Evolutionary conservation across 2,888 invertebrate genomes (phyloP), one percentile per base, ranked within the genome.

Genomic region (Oithona nana): DNA sequence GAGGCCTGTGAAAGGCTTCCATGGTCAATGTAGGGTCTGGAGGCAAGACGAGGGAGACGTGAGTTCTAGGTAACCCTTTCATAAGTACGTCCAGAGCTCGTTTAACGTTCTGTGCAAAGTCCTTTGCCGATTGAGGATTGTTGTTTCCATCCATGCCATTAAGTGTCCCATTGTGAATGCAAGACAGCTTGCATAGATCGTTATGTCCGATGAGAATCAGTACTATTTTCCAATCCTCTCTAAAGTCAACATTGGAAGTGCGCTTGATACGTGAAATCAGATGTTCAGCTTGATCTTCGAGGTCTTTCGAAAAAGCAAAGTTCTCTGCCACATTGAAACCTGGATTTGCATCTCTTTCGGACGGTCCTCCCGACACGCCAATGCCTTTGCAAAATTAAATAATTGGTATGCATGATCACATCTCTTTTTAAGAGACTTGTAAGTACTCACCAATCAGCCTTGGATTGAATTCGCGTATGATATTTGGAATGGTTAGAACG

Each of bases 181-280:
- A 62, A 11, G 57, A 39, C 30, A 39, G 82, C 0, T 83, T 83
- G 69, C 84, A 84, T 55, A 84, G 76, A 71, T 84, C 84, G 70
- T 84, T 84, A 64, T 83, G 83, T 0, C 84, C 84, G 66, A 84
- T 81, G 71, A 84, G 80, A 57, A 86, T 75, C 0, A 84, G 84
- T 39, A 39, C 8, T 39, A 39, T 16, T 16, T 39, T 39, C 39
- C 39, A 39, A 16, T 39, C 39, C 39, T 39, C 39, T 39, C 39
- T 39, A 16, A 39, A 11, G 39, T 39, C 39, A 16, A 16, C 16
- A 6, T 39, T 16, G 8, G 6, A 16, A 16, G 6, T 39, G 6
- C 39, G 39, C 16, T 39, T 39, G 6, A 39, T 11, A 16, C 39
- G 39, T 11, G 39, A 39, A 39, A 39, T 39, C 39, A 39, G 16